Percentiles rank a stretch among this genome's conserved stretches.
Conservation (phyloP, 2,113 vertebrate genomes). For the Cichladusa arquata region DNA sequence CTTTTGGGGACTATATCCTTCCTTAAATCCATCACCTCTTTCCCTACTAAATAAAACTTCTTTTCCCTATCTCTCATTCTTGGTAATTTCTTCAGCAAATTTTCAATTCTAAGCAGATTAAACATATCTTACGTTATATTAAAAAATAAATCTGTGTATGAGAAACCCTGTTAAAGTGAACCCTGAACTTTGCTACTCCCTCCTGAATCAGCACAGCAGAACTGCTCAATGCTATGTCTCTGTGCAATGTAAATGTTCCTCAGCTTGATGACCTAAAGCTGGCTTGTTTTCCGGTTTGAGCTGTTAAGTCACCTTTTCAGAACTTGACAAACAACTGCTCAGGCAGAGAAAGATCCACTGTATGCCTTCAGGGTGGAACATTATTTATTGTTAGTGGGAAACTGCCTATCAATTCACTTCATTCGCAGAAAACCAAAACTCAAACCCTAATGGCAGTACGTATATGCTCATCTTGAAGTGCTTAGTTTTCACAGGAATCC, state of each 20-base stretch:
- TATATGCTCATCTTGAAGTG: background rate
- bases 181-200: background rate
- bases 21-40: background rate
- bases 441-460: fast-evolving
- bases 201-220: background rate
- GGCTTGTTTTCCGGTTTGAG: background rate
- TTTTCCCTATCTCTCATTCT: background rate
- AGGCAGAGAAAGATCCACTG: background rate
- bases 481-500: background rate
- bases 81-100: background rate
- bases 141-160: background rate
- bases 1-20: background rate
- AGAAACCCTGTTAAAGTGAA: background rate
- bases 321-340: background rate
- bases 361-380: background rate
- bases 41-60: background rate
- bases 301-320: background rate
- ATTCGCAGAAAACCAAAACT: background rate
- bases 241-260: background rate
- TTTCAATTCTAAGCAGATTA: background rate
- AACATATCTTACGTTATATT: background rate
- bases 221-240: background rate
- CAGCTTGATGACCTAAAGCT: background rate
- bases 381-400: background rate
- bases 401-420: background rate